Evolutionary conservation across 1,140 invertebrate genomes (phyloP), one percentile per base, ranked within the genome.

Genomic region (Latrodectus geometricus): DNA sequence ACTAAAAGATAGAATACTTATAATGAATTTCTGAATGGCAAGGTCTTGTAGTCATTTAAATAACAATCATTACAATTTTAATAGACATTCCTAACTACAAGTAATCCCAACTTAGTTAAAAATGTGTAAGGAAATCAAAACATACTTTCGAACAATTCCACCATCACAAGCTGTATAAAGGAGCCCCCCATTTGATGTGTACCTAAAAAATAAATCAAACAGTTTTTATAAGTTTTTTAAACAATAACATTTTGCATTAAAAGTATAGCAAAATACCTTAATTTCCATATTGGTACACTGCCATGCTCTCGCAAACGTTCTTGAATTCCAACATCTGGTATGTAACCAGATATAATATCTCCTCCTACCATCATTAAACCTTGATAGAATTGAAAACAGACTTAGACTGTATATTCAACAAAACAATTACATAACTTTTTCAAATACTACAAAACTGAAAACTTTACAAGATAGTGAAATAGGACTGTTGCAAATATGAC

Each of bases 311-410:
- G 91, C 14, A 92, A 86, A 79, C 90, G 89, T 87, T 92, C 92
- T 86, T 92, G 91, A 66, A 92, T 90, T 9, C 91, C 92, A 84
- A 90, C 89, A 69, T 92, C 91, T n/a, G 92, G 92, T 21, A 92
- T 90, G 88, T 92, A 93, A 11, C 92, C 90, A 23, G 92, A 92
- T 35, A 92, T 90, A 68, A 91, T 88, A 89, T 92, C 91, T 15
- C 92, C 92, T n/a, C 92, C 92, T 88, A 90, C 90, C 90, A 92
- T 90, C 68, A 92, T 90, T 35, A 92, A 88, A 90, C 92, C 92
- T 92, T 56, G 1, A 87, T 61, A 61, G 17, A 61, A 14, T 61
- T 14, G 17, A 17, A 61, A 61, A 14, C 56, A n/a, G 11, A 56
- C 9, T 61, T 73, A 73, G 14, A 73, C 12, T 5, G 12, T 3